phyloP scores from a whole-genome alignment of 2,113 vertebrate genomes.

The Dipodomys spectabilis region DNA sequence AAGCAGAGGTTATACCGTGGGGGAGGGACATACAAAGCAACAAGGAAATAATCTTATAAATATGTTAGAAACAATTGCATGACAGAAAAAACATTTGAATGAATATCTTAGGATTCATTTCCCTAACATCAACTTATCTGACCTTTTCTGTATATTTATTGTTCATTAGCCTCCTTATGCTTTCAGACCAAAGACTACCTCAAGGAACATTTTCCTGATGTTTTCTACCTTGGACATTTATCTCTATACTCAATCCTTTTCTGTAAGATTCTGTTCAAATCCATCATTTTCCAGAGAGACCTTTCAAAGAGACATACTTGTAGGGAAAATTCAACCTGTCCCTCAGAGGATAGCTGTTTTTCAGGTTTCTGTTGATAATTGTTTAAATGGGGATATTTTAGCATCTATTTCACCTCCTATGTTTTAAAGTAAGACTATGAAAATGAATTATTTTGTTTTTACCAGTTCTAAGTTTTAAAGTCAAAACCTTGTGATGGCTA shows the following conservation, averaged over 20 bases:
- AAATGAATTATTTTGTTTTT: not conserved
- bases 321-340: not conserved
- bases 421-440: not conserved
- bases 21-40: too few species aligned
- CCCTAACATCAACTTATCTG: too few species aligned
- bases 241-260: not conserved
- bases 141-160: not conserved
- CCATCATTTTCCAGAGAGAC: not conserved
- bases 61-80: too few species aligned
- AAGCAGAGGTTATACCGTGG: too few species aligned
- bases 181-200: not conserved
- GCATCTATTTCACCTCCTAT: not conserved
- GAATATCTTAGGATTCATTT: too few species aligned
- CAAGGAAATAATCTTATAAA: too few species aligned
- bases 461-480: too few species aligned
- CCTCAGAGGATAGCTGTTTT: not conserved
- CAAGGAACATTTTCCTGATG: not conserved
- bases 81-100: too few species aligned
- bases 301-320: not conserved
- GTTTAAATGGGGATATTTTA: too few species aligned
- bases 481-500: too few species aligned
- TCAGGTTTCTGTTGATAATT: not conserved
- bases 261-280: not conserved
- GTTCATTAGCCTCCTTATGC: accelerated
- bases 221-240: not conserved